A percentile compares a stretch with the other conserved stretches of the same genome.
These are phyloP conservation scores for Thalpophila matura DNA, from an alignment of 2,888 invertebrate genomes.

Conservation along the genomic window DNA sequence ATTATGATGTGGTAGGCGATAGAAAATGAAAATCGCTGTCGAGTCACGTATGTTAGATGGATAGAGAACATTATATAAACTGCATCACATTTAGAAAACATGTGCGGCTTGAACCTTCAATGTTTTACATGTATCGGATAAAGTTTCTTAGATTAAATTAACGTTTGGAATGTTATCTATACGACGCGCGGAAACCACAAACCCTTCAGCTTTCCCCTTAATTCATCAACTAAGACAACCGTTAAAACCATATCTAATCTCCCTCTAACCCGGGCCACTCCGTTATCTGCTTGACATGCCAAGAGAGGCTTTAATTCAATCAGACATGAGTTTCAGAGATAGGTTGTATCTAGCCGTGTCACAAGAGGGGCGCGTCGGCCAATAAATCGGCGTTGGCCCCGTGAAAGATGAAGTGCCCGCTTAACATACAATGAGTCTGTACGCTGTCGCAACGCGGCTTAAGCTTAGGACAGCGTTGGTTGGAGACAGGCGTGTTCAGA, in stretches of 20 bases:
- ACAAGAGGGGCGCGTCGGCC: constrained; percentile 85
- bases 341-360: constrained; percentile 76
- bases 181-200: constrained; percentile 46
- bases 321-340: constrained; percentile 70
- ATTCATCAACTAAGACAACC: constrained; percentile 63
- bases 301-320: constrained; percentile 78
- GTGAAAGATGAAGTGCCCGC: constrained; percentile 89
- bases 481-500: constrained; percentile 66
- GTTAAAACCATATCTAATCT: constrained; percentile 69
- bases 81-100: constrained; percentile 56
- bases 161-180: constrained; percentile 41
- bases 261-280: constrained; percentile 65
- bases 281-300: constrained; percentile 75
- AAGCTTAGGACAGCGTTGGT: constrained; percentile 76
- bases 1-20: constrained; percentile 58
- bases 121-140: constrained; percentile 36
- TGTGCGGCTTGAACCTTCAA: constrained; percentile 11
- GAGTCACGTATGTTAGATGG: constrained; percentile 54
- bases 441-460: constrained; percentile 81
- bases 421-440: constrained; percentile 89
- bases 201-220: constrained; percentile 52
- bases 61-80: constrained; percentile 50
- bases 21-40: constrained; percentile 50
- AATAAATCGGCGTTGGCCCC: constrained; percentile 86
- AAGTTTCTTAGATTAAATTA: constrained; percentile 39